A percentile compares a stretch with the other conserved stretches of the same genome.
phyloP scores from a whole-genome alignment of 2,113 vertebrate genomes.

The Cricetomys ansorgei region DNA sequence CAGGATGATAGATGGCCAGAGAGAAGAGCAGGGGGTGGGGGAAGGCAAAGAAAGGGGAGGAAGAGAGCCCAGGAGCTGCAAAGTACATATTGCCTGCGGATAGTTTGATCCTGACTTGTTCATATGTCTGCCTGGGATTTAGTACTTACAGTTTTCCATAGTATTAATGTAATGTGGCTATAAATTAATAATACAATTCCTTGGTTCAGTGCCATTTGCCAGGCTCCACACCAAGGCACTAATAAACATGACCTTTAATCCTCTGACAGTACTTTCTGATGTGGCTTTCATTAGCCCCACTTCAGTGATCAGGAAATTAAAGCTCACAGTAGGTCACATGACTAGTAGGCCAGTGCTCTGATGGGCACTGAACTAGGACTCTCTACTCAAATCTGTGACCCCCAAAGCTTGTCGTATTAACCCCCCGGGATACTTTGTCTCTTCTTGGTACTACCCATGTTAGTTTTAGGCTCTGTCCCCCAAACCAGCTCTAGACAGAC shows the following conservation, averaged over 20 bases:
- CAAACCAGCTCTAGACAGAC: background rate
- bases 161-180: background rate
- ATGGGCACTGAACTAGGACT: background rate
- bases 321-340: background rate
- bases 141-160: background rate
- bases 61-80: no score
- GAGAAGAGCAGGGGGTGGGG: background rate
- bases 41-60: background rate
- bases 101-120: background rate
- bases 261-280: background rate
- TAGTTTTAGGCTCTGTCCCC: background rate
- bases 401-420: background rate
- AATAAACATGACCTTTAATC: background rate
- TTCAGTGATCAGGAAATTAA: background rate
- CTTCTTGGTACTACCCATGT: background rate
- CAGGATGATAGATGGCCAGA: background rate
- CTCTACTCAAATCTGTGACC: background rate
- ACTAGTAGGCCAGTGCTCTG: no score
- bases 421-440: background rate
- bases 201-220: background rate
- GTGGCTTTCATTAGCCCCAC: background rate
- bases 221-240: background rate
- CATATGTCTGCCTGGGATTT: background rate
- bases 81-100: fast-evolving
- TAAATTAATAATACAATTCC: background rate